Conservation (phyloP, 2,113 vertebrate genomes). For the Corythoichthys intestinalis region DNA sequence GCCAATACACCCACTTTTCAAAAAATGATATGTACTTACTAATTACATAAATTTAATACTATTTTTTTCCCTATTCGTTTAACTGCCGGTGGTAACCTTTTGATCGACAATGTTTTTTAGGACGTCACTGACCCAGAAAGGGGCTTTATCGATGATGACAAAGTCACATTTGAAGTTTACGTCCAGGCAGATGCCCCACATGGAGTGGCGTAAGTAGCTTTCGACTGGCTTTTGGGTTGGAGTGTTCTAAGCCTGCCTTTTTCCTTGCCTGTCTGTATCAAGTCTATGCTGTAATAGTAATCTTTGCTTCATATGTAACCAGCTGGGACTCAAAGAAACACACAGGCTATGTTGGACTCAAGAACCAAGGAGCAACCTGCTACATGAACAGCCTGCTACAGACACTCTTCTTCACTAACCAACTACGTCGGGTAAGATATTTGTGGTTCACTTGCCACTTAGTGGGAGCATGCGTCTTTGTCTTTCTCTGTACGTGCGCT, state of each 20-base stretch:
- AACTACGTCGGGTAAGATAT: constrained; percentile 85
- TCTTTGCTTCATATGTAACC: constrained; percentile 1
- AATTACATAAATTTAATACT: neutral
- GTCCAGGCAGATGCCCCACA: constrained; percentile 98
- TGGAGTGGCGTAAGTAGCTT: constrained; percentile 89
- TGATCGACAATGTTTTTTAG: constrained; percentile 60
- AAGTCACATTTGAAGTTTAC: constrained; percentile 97
- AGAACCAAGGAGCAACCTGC: constrained; percentile 98
- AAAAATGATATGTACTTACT: neutral
- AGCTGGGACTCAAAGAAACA: constrained; percentile 99
- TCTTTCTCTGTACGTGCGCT: too few relatives aligned
- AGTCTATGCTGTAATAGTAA: neutral
- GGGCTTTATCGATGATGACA: constrained; percentile 96
- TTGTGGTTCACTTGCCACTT: neutral
- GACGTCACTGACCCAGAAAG: constrained; percentile 98
- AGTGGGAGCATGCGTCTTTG: too few relatives aligned
- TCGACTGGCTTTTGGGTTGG: neutral
- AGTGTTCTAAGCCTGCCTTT: neutral
- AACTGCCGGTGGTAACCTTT: neutral
- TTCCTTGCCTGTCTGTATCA: neutral
- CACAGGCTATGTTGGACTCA: constrained; percentile 96
- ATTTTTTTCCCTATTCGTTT: neutral
- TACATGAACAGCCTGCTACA: constrained; percentile 99
- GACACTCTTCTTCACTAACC: constrained; percentile 98
- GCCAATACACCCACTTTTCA: neutral